Evolutionary conservation across 2,888 invertebrate genomes (phyloP), one percentile per base, ranked within the genome.

Genomic region (Eulithis testata): DNA sequence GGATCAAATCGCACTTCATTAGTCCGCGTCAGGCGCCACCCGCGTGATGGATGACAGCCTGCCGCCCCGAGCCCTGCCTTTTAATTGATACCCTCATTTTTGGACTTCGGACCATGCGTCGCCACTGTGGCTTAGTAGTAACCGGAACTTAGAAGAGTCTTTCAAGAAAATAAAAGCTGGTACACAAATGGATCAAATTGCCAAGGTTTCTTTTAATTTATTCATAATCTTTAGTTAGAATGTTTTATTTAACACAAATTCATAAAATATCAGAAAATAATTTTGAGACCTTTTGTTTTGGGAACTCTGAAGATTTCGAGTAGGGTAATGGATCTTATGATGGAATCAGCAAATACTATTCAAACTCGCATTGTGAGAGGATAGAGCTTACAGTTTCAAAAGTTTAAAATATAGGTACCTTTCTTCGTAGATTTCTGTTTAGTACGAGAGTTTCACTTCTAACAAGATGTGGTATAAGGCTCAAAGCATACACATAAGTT

Each of bases 1-100:
- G 86, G 88, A 90, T 91, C 88, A 89, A 89, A 92, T 92, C 88
- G 89, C 86, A 90, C 86, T 92, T 90, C 90, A 92, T 93, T 92
- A 91, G 91, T 93, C 89, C 86, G 82, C 81, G 91, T 91, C 92
- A 89, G 79, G 70, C 80, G 78, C 79, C 81, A 75, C 69, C 76
- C 81, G 77, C 72, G 83, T 92, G 90, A 92, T 91, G 84, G 89
- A 91, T 91, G 88, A 79, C 83, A 80, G 79, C 77, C 76, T 71
- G 74, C 78, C 74, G 81, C 79, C 63, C 72, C 49, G 74, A 74
- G 77, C 78, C 74, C 69, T 73, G 73, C 78, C 84, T 86, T 90
- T 90, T 91, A 91, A 92, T 91, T 90, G 90, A 90, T 89, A 87
- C 82, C 83, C 85, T 85, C 85, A 90, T 90, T 90, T 91, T 89